Percentiles rank a stretch among this genome's conserved stretches.
phyloP scores from a whole-genome alignment of 2,797 vertebrate genomes.

The Epinephelus coioides region DNA sequence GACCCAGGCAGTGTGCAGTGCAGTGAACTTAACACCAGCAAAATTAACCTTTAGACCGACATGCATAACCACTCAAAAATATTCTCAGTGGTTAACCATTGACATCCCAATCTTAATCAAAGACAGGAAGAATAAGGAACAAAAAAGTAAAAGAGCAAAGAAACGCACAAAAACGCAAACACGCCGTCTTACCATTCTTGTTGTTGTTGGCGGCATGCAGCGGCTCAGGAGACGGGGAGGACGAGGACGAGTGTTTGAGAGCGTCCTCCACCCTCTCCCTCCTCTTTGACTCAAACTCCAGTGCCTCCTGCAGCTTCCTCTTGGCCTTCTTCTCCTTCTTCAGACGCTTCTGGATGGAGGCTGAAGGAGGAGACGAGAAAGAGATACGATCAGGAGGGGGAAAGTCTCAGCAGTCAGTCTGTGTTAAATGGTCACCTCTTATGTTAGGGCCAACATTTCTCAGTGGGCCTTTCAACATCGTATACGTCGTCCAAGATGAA shows the following conservation, averaged over 20 bases:
- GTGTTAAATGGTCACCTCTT: too few species aligned
- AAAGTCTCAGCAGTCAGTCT: too few species aligned
- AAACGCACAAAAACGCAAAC: background rate
- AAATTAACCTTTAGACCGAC: too few species aligned
- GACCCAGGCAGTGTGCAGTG: too few species aligned
- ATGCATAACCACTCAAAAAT: too few species aligned
- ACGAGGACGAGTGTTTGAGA: conserved; percentile 91
- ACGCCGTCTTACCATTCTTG: conserved; percentile 48
- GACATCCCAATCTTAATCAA: too few species aligned
- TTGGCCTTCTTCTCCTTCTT: conserved; percentile 98
- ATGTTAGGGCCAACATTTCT: background rate
- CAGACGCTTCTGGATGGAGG: conserved; percentile 96
- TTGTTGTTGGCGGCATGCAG: conserved; percentile 73
- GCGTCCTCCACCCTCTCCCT: conserved; percentile 93
- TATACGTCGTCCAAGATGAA: too few species aligned
- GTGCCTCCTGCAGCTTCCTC: conserved; percentile 97
- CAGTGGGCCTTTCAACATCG: background rate
- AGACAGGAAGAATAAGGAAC: too few species aligned
- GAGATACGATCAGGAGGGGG: background rate
- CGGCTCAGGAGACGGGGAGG: conserved; percentile 78
- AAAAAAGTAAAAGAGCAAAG: too few species aligned
- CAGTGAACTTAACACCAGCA: too few species aligned
- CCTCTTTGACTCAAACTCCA: conserved; percentile 95
- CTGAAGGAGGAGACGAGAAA: conserved; percentile 63
- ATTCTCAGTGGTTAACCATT: too few species aligned